Base-by-base conservation (phyloP, 2,888 invertebrate species). In the Monopis laevigella region DNA sequence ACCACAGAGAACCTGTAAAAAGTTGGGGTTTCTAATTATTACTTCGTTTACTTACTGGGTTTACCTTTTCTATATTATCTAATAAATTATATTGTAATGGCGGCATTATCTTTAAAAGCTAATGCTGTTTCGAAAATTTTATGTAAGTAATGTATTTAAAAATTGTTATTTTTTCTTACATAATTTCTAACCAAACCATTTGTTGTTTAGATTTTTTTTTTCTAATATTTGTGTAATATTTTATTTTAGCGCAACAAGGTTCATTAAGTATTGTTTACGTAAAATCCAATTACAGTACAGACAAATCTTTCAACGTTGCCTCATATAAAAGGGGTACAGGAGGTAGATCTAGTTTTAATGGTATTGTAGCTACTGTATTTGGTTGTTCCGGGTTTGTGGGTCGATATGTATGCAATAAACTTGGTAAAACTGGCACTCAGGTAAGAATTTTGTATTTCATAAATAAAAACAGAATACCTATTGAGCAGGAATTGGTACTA, bases 361-460 rank as follows among this genome's bases (percentile, higher is more conserved):
- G 99, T 0, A 84, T 93, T 42, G 96, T 98, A 2, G 96, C 94
- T n/a, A 99, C 99, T n/a, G 92, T 99, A 1, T 98, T 98, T 66
- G 98, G 98, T 40, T 87, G 88, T 42, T 88, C 89, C 24, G 98
- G 98, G 2, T 95, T 94, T 58, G 72, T 98, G 1, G 99, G 98
- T 0, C 83, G 88, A 49, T 89, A 90, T 78, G 86, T 98, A 11
- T 89, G 92, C 64, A 97, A 96, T 63, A 88, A 89, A 56, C 80
- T 99, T 41, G 98, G 97, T 55, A 94, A 91, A 73, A 85, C 84
- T 50, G 93, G 95, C 12, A 84, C 88, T 1, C 95, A 95, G 85
- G 88, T 88, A 68, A 52, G 43, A 40, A 21, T 21, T 21, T 8
- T 28, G 7, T n/a, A 28, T 28, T 11, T 28, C 7, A 8, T 8